Evolutionary conservation across 2,888 invertebrate species (phyloP).

Genomic region (Ommatoiulus sabulosus): DNA sequence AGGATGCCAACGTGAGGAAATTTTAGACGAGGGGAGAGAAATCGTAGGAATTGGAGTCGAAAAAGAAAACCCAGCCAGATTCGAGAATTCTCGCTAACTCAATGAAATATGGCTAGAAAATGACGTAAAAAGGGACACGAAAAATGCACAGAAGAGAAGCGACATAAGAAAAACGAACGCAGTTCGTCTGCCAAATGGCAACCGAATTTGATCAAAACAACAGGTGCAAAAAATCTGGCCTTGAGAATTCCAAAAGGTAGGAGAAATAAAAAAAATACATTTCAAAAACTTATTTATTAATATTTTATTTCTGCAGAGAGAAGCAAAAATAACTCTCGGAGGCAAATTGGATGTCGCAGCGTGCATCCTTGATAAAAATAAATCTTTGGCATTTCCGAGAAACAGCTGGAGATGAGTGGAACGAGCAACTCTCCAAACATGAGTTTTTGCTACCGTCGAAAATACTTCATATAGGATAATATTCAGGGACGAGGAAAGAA

Average conservation of each 20-base stretch:
- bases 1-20: constrained; percentile 21
- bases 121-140: background rate
- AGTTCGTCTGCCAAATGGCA: background rate
- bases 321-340: background rate
- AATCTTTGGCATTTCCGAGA: background rate
- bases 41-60: background rate
- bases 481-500: background rate
- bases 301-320: background rate
- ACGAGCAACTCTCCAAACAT: background rate
- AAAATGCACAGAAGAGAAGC: background rate
- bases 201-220: constrained; percentile 37
- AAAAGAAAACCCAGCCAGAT: background rate
- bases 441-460: background rate
- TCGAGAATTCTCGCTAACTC: background rate
- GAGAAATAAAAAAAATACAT: background rate
- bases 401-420: background rate
- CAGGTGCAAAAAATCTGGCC: constrained; percentile 42
- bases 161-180: background rate
- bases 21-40: constrained; percentile 31
- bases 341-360: constrained; percentile 23
- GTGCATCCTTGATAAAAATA: constrained; percentile 11
- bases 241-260: constrained; percentile 14
- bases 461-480: background rate
- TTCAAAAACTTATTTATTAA: background rate
- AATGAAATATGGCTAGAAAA: constrained; percentile 4